phyloP scores from a whole-genome alignment of 1,140 invertebrate species.

The Calephelis nemesis region DNA sequence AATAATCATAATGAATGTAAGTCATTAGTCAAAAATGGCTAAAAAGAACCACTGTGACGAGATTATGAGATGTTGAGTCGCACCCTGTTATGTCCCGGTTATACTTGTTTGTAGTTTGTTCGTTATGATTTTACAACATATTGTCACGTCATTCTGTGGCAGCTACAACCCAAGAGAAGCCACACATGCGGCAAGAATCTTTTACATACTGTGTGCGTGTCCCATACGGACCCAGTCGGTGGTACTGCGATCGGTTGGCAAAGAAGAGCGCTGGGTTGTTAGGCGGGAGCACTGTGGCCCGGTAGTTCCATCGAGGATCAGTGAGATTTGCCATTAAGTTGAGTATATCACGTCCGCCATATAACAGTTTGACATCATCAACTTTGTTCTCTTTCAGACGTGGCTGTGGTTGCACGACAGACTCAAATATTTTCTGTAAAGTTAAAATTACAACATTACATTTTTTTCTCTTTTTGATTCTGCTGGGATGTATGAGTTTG shows the following conservation, averaged over 20 bases:
- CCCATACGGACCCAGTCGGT: conserved; percentile 70
- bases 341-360: conserved; percentile 69
- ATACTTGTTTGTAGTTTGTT: conserved; percentile 53
- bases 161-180: conserved; percentile 69
- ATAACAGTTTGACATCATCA: conserved; percentile 62
- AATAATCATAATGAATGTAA: conserved; percentile 44
- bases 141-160: conserved; percentile 63
- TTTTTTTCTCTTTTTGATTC: too few relatives aligned
- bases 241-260: conserved; percentile 76
- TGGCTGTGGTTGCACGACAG: conserved; percentile 65
- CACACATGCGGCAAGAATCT: conserved; percentile 67
- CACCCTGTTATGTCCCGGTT: conserved; percentile 71
- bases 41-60: conserved; percentile 48
- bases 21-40: conserved; percentile 41
- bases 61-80: conserved; percentile 46
- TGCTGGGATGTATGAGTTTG: too few relatives aligned
- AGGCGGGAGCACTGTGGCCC: conserved; percentile 66
- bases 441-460: conserved; percentile 5
- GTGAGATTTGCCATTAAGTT: conserved; percentile 72
- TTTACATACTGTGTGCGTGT: conserved; percentile 73
- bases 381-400: conserved; percentile 59
- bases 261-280: conserved; percentile 76
- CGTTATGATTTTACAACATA: conserved; percentile 56
- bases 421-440: conserved; percentile 72
- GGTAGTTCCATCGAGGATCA: conserved; percentile 66